Percentiles rank a stretch among this genome's conserved stretches.
These are phyloP conservation scores for Melieria crassipennis DNA, from an alignment of 2,888 invertebrate genomes.

Conservation along the genomic window DNA sequence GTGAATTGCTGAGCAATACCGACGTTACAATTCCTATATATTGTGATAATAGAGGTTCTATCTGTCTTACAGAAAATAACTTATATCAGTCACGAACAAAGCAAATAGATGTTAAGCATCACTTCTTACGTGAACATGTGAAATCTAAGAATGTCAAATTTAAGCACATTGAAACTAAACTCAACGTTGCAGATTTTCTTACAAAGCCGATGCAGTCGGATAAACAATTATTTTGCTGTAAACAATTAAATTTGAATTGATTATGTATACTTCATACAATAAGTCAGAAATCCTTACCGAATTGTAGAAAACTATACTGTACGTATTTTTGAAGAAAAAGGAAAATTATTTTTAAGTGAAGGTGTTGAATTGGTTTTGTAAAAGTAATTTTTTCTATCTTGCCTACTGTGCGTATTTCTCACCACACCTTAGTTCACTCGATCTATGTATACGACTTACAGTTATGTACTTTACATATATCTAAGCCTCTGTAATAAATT, in stretches of 20 bases:
- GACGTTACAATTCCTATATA: background rate
- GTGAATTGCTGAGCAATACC: background rate
- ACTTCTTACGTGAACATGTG: too few species aligned
- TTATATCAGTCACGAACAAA: background rate
- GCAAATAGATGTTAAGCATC: too few species aligned
- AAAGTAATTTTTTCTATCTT: background rate
- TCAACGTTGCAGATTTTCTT: background rate
- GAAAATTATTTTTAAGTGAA: too few species aligned
- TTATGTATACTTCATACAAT: too few species aligned
- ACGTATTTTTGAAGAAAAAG: too few species aligned
- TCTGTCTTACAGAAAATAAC: background rate
- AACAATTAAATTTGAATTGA: background rate
- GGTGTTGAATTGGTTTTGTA: background rate
- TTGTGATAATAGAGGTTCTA: conserved; percentile 9
- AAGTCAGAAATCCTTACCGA: too few species aligned
- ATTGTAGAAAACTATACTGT: too few species aligned
- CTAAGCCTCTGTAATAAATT: too few species aligned
- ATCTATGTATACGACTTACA: background rate
- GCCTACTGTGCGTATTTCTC: conserved; percentile 3
- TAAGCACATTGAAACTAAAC: background rate
- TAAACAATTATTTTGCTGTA: background rate
- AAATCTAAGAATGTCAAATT: background rate
- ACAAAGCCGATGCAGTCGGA: background rate
- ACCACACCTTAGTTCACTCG: background rate
- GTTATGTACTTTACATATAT: background rate